phyloP scores from a whole-genome alignment of 2,797 vertebrate species.

The Aselliscus stoliczkanus region DNA sequence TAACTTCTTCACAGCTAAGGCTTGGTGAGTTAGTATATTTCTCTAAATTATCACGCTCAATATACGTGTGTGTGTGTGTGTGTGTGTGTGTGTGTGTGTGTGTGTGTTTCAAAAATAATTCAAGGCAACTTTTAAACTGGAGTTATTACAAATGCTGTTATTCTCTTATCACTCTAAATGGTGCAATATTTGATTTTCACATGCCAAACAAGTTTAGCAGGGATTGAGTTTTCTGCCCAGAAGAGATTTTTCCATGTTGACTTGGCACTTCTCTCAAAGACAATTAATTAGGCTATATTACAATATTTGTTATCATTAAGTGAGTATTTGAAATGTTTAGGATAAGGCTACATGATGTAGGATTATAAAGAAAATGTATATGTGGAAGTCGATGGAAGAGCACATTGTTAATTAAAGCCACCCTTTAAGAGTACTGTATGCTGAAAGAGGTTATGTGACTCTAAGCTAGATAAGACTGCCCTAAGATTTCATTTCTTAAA shows the following conservation, averaged over 20 bases:
- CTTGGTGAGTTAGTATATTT: background rate
- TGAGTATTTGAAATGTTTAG: background rate
- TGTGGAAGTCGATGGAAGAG: background rate
- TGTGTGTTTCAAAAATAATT: background rate
- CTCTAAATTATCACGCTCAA: background rate
- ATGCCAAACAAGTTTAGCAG: background rate
- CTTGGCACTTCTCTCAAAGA: background rate
- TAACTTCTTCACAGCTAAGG: background rate
- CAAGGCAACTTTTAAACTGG: background rate
- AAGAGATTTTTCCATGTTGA: background rate
- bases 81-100: no score
- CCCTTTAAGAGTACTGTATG: background rate
- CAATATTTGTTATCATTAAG: background rate
- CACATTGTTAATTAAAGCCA: background rate
- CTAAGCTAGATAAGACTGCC: background rate
- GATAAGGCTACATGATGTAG: background rate
- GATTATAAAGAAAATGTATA: background rate
- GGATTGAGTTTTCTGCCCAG: background rate
- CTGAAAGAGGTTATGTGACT: background rate
- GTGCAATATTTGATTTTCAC: background rate
- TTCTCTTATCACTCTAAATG: background rate
- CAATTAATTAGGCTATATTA: background rate
- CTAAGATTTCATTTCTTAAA: background rate
- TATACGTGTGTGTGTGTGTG: no score
- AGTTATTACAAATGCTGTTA: background rate